phyloP scores from a whole-genome alignment of 2,113 vertebrate species.

The Pituophis catenifer region DNA sequence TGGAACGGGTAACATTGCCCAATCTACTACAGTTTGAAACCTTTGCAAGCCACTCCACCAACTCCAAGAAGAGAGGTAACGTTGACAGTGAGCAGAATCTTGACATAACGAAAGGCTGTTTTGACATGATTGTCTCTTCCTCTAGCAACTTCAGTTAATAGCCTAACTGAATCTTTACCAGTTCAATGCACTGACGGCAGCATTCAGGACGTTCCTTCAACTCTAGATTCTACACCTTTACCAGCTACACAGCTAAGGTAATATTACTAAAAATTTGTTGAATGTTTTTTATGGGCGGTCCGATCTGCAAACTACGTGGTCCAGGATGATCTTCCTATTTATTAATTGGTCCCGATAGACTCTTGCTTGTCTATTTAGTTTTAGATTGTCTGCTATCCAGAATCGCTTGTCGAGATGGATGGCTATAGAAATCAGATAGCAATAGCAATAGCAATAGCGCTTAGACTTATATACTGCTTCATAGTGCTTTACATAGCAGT shows the following conservation, averaged over 20 bases:
- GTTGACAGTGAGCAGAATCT: neutral
- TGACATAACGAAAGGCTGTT: neutral
- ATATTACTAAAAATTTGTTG: neutral
- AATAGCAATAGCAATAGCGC: too few relatives aligned
- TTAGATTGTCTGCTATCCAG: neutral
- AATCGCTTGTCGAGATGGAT: neutral
- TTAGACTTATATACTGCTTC: too few relatives aligned
- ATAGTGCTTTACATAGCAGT: too few relatives aligned
- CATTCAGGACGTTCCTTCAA: slow-evolving; percentile 61
- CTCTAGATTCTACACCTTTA: slow-evolving; percentile 65
- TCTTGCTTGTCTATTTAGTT: neutral
- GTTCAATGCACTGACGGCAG: slow-evolving; percentile 72
- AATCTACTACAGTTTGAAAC: neutral
- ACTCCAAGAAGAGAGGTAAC: neutral
- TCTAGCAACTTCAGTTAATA: slow-evolving; percentile 74
- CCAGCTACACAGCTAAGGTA: slow-evolving; percentile 75
- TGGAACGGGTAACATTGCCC: neutral
- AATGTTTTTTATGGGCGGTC: neutral
- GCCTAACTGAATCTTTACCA: slow-evolving; percentile 76
- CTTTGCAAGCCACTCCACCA: neutral
- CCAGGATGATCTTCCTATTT: neutral
- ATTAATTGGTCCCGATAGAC: neutral
- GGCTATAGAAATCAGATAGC: too few relatives aligned
- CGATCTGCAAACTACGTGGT: too few relatives aligned
- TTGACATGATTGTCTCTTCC: slow-evolving; percentile 45